Evolutionary conservation across 2,113 vertebrate genomes (phyloP), one percentile per base, ranked within the genome.

Genomic region (Pygoscelis antarcticus): DNA sequence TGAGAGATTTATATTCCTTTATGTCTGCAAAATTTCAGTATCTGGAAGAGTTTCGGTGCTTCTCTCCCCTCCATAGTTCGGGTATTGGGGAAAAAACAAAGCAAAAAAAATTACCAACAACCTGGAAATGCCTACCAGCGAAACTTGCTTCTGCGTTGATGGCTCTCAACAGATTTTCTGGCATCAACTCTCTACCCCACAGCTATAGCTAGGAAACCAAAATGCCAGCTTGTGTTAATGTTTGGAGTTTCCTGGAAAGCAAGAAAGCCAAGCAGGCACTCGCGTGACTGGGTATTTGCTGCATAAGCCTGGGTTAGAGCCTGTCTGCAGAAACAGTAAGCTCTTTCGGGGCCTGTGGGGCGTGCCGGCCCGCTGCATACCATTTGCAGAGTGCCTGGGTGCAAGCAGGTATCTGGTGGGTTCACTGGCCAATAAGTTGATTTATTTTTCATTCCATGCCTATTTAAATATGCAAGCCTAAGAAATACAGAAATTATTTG

Each of bases 171-270:
- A 84, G 83, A 82, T 93, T 90, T 93, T 70, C 87, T 96, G 83
- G 66, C 93, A 89, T 62, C 70, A 71, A 25, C 20, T 61, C 64
- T 62, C 40, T 61, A 82, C 61, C 47, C 66, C 29, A 72, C 38
- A 93, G 81, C 76, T 78, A 87, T 11, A 85, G 47, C 93, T 66
- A 44, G 62, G 69, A 91, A 94, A 83, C 65, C 74, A 87, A 97
- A 89, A 71, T 64, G 54, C 62, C 89, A 86, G 81, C 46, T 72
- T 68, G 65, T 66, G 68, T 83, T 83, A 87, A 40, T 54, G 75
- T 70, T 62, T 80, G 93, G 76, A 89, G 86, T 82, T 94, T 69
- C 70, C 76, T 80, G 72, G 47, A 87, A 91, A 89, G 90, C 77
- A 62, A 29, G 83, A 75, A 82, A 61, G 9, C 17, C 64, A 77